phyloP scores from a whole-genome alignment of 1,140 invertebrate genomes.

The Papilio dardanus region DNA sequence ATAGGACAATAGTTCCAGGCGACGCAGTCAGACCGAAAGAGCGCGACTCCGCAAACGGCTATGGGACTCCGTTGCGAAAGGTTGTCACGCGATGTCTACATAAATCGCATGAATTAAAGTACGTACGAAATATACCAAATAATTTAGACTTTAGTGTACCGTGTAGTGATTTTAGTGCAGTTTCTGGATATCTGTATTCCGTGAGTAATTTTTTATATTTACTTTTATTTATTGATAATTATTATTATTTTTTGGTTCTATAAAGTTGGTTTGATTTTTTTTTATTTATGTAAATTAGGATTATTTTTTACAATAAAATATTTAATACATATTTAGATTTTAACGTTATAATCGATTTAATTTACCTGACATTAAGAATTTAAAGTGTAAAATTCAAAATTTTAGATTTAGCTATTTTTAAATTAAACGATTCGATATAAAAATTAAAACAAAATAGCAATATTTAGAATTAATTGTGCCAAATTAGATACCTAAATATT shows the following conservation, averaged over 20 bases:
- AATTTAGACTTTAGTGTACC: neutral
- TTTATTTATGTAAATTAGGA: no score
- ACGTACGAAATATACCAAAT: neutral
- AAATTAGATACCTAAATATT: no score
- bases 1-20: neutral
- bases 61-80: neutral
- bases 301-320: no score
- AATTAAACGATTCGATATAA: neutral
- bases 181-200: slow-evolving; percentile 16
- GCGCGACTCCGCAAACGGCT: neutral
- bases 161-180: slow-evolving; percentile 4
- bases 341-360: no score
- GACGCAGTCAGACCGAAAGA: neutral
- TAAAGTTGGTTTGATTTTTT: neutral
- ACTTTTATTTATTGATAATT: no score
- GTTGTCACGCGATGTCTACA: slow-evolving; percentile 1
- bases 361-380: no score
- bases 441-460: neutral
- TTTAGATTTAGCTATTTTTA: neutral
- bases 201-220: slow-evolving; percentile 20
- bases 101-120: neutral
- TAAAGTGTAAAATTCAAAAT: no score
- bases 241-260: no score
- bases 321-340: no score
- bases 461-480: no score